These are phyloP conservation scores for Myiopsitta monachus DNA, from an alignment of 2,113 vertebrate species.

Conservation along the genomic window DNA sequence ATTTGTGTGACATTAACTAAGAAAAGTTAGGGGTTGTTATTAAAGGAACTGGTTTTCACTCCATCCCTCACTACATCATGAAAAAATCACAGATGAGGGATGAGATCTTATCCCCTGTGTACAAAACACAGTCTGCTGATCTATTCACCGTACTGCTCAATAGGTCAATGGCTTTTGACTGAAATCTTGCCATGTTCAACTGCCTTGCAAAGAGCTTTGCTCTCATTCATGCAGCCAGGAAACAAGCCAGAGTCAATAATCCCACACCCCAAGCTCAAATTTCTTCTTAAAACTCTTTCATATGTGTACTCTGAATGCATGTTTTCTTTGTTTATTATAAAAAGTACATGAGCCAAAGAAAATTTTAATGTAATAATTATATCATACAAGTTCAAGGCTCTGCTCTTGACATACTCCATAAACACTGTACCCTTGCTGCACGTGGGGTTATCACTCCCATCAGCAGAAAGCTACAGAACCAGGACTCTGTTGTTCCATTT, in stretches of 20 bases:
- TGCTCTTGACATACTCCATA: not conserved
- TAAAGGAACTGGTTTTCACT: not conserved
- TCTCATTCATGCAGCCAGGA: conserved; percentile 35
- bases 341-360: conserved; percentile 12
- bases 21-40: not conserved
- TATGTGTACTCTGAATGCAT: conserved; percentile 23
- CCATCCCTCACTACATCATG: not conserved
- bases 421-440: not conserved
- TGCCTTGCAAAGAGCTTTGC: conserved; percentile 12
- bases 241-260: conserved; percentile 55
- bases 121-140: not conserved
- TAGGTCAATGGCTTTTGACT: not conserved
- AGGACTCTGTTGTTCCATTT: not conserved
- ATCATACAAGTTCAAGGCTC: not conserved
- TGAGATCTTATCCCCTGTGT: not conserved
- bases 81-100: not conserved
- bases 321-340: conserved; percentile 48
- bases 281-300: conserved; percentile 45
- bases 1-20: not conserved
- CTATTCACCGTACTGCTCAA: not conserved
- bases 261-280: conserved; percentile 24
- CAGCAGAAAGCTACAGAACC: not conserved
- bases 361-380: conserved; percentile 29
- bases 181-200: conserved; percentile 26
- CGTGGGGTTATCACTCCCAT: not conserved